Base-by-base conservation (phyloP, 1,140 invertebrate species). In the Chelonus insularis region DNA sequence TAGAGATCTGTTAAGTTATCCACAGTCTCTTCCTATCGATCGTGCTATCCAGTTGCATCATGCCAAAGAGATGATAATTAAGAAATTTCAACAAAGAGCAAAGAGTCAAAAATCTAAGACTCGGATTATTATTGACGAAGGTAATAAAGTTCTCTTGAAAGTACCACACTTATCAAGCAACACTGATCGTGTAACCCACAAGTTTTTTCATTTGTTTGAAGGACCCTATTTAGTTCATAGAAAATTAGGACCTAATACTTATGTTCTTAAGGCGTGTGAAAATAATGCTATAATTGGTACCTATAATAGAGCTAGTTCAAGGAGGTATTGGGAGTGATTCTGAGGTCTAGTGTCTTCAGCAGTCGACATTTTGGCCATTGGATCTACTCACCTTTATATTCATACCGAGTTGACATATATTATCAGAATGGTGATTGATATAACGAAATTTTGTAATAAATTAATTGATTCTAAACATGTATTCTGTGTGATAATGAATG, bases 141-240 rank as follows among this genome's bases (percentile, higher is more conserved):
- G 29, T 6, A 55, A 63, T 25, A 8, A 58, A 14, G 66, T 68
- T 1, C 43, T 68, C 3, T 12, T 68, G 3, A 45, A 57, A 12
- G 61, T 61, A 6, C 60, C 51, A 3, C 60, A 62, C 47, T 6
- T 23, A 29, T 62, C 51, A 1, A 62, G 48, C 14, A 56, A 60
- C 16, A 37, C 52, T 0, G 50, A 59, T 18, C 2, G 47, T 1
- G 32, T 55, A 2, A 58, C 51, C 2, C 41, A 48, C 4, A 59
- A 59, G 14, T 64, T 64, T 48, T 59, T 64, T 48, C 25, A 64
- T 18, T 11, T 60, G 0, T 64, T 45, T 37, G 48, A 39, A n/a
- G 62, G 57, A 0, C 62, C 62, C 11, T 64, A 64, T 12, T 9
- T 29, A 37, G 43, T 60, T 0, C 37, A 14, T 18, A 54, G 12